A percentile compares a stretch with the other conserved stretches of the same genome.
These are phyloP conservation scores for Haemorhous mexicanus DNA, from an alignment of 2,113 vertebrate genomes.

Conservation along the genomic window DNA sequence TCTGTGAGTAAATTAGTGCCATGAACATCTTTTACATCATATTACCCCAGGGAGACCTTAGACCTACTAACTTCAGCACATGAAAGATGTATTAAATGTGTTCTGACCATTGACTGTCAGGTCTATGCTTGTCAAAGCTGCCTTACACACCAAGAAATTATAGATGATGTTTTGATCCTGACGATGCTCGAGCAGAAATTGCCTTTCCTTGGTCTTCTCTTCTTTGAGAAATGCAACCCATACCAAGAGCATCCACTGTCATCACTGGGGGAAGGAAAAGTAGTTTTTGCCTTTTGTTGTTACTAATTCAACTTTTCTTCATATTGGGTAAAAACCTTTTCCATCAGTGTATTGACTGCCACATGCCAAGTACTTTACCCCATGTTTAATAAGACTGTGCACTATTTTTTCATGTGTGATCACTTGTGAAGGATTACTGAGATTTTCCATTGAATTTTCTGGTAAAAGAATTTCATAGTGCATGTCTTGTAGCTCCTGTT, in stretches of 20 bases:
- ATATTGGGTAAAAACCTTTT: background rate
- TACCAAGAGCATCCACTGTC: background rate
- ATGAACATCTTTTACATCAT: conserved; percentile 37
- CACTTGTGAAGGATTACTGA: background rate
- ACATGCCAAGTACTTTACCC: background rate
- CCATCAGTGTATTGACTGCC: background rate
- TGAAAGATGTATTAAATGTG: conserved; percentile 30
- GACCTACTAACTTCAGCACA: conserved; percentile 15
- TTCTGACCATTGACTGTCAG: conserved; percentile 50
- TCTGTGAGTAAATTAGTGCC: conserved; percentile 51
- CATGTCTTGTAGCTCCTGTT: background rate
- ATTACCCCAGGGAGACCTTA: conserved; percentile 35
- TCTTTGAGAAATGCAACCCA: background rate
- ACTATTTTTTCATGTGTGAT: background rate
- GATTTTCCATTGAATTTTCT: background rate
- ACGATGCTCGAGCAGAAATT: background rate
- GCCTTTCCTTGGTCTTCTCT: background rate
- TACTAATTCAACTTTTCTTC: background rate
- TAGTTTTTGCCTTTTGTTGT: background rate
- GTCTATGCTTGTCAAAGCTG: conserved; percentile 29
- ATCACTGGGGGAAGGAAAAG: background rate
- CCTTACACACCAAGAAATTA: conserved; percentile 1
- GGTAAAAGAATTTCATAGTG: background rate
- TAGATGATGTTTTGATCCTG: background rate
- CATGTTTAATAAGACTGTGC: background rate